Evolutionary conservation across 1,140 invertebrate species (phyloP).

Genomic region (Thaumatotibia leucotreta): DNA sequence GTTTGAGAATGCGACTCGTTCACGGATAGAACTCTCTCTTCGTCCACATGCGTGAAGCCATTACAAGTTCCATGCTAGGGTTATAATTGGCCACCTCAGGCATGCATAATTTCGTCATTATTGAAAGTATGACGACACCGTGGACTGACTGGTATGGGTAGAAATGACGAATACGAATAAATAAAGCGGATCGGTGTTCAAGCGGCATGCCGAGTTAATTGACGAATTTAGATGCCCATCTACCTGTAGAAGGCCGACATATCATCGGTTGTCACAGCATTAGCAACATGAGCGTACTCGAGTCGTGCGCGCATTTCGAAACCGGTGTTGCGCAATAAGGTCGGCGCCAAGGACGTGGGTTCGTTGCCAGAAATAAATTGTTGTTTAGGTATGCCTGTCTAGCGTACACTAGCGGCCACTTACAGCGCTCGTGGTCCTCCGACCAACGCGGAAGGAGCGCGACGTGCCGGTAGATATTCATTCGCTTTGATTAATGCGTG

Average conservation of each 20-base stretch:
- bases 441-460: background rate
- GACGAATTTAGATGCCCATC: constrained; percentile 2
- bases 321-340: constrained; percentile 74
- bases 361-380: constrained; percentile 71
- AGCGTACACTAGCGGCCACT: constrained; percentile 38
- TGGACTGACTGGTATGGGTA: background rate
- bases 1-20: background rate
- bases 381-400: constrained; percentile 60
- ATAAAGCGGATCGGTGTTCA: background rate
- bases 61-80: constrained; percentile 11
- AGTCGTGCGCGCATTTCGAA: constrained; percentile 56
- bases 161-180: constrained; percentile 12
- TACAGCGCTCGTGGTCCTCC: background rate
- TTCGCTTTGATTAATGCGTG: constrained; percentile 11
- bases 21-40: constrained; percentile 11
- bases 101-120: constrained; percentile 12
- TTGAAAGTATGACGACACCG: constrained; percentile 11
- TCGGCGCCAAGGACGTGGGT: constrained; percentile 71
- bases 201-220: constrained; percentile 6
- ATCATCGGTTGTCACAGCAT: constrained; percentile 21
- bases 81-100: constrained; percentile 13
- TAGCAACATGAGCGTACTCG: constrained; percentile 36
- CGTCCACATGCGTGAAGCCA: constrained; percentile 2
- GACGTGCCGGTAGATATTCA: background rate
- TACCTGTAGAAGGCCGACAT: constrained; percentile 10